phyloP scores from a whole-genome alignment of 2,113 vertebrate species.

The Sus scrofa region T2T-Sscrofa CM000817.6:90923501-90924000 shows the following conservation, averaged over 20 bases:
- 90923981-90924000: background rate
- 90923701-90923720: background rate
- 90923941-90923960: background rate
- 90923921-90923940: background rate
- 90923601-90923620: background rate
- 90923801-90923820: background rate
- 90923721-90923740: constrained; percentile 25
- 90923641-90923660: background rate
- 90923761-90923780: background rate
- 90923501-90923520: background rate
- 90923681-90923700: background rate
- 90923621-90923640: background rate
- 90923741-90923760: constrained; percentile 47
- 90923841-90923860: background rate
- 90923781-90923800: constrained; percentile 27
- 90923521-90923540: background rate
- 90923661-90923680: background rate
- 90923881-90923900: background rate
- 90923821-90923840: background rate
- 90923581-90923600: background rate
- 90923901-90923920: background rate
- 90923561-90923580: background rate
- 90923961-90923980: background rate
- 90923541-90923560: background rate
- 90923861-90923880: background rate